A percentile compares a stretch with the other conserved stretches of the same genome.
These are phyloP conservation scores for Hippoglossus hippoglossus DNA, from an alignment of 2,797 vertebrate genomes.

Conservation along the genomic window DNA sequence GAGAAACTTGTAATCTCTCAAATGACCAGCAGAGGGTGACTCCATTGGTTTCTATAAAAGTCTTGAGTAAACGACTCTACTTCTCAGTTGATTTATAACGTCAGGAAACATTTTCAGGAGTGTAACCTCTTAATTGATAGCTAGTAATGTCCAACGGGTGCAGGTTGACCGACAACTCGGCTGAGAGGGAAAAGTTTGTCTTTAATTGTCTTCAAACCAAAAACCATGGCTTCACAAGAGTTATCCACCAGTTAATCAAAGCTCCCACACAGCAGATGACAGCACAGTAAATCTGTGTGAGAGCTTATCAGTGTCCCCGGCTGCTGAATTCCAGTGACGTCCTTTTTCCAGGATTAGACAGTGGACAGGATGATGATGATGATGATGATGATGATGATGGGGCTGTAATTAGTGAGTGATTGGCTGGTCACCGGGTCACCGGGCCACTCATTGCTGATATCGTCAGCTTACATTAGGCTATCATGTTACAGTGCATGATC, in stretches of 20 bases:
- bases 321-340: conserved; percentile 41
- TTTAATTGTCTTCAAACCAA: background rate
- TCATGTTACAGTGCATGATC: conserved; percentile 32
- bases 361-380: background rate
- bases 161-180: too few relatives aligned
- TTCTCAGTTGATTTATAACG: too few relatives aligned
- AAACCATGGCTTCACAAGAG: background rate
- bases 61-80: too few relatives aligned
- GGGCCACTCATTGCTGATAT: conserved; percentile 11
- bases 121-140: too few relatives aligned
- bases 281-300: conserved; percentile 47
- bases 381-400: conserved; percentile 1
- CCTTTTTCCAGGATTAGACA: conserved; percentile 62
- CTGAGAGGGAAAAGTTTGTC: background rate
- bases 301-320: conserved; percentile 41
- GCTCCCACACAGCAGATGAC: conserved; percentile 14
- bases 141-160: too few relatives aligned
- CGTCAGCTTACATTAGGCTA: conserved; percentile 51
- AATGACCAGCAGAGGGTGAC: too few relatives aligned
- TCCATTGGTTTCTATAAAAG: too few relatives aligned
- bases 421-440: conserved; percentile 44
- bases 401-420: conserved; percentile 32
- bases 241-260: background rate
- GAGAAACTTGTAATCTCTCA: too few relatives aligned
- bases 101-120: too few relatives aligned